Evolutionary conservation across 2,797 vertebrate species (phyloP), one percentile per base, ranked within the genome.

Genomic region (Sebastes variabilis): DNA sequence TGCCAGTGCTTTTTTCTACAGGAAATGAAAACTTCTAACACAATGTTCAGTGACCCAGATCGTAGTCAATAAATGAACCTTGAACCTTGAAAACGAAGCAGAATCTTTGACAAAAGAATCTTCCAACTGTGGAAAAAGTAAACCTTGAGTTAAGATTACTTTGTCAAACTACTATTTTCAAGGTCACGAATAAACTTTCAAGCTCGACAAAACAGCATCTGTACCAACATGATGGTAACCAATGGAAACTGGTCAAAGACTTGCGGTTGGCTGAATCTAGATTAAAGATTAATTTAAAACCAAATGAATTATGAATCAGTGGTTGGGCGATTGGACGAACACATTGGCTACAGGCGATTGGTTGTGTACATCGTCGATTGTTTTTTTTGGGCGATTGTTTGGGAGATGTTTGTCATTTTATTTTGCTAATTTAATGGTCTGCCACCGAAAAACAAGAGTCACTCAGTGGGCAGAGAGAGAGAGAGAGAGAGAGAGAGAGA

Each of bases 281-380:
- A 36, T 36, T 36, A 12, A 30, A 30, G 14, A 60, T 30, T 18
- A 0, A 20, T 10, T 29, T 25, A 56, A 56, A 56, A 56, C 22
- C 8, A 25, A 13, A 56, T 56, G 1, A 25, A 56, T 56, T 2
- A 56, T 12, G 22, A 56, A 56, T 46, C 0, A 18, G 42, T 6
- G 42, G 42, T 46, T 46, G 16, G 42, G 42, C 42, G 6, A 46
- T 46, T 42, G 38, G 38, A 42, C 2, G 16, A 18, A 46, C 0
- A 46, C 16, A 46, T 18, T 0, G 16, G 42, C 42, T 18, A 46
- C 16, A 0, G 16, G 42, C 42, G 6, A 46, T 46, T 18, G 42
- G 16, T 18, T 46, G 42, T 0, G 42, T 46, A 18, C 16, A 18
- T 46, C 0, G 6, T 42, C 14, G 14, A 0, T 16, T 3, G 6